These are phyloP conservation scores for Nyctibius bracteatus DNA, from an alignment of 2,113 vertebrate species.

Conservation along the genomic window DNA sequence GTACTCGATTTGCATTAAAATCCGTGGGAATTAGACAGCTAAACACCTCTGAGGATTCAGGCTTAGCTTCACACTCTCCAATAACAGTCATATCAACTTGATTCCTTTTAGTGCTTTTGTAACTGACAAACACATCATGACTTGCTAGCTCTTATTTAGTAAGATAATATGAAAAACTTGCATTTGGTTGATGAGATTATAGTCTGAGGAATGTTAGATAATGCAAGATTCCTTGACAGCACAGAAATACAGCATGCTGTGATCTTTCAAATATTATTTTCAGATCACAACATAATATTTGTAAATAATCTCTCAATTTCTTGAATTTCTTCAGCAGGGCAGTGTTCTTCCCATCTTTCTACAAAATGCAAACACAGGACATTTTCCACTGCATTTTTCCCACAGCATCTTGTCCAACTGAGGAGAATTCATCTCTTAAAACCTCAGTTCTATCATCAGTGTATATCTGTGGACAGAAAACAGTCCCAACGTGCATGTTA, in stretches of 20 bases:
- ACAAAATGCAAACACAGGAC: not conserved
- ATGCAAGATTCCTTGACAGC: not conserved
- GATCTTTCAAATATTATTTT: not conserved
- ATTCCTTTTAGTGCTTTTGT: not conserved
- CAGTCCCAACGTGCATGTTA: accelerated
- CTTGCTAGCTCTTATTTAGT: not conserved
- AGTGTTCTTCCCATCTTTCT: not conserved
- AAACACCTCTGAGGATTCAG: not conserved
- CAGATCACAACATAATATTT: not conserved
- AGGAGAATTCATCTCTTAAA: not conserved
- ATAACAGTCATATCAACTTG: not conserved
- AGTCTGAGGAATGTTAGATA: not conserved
- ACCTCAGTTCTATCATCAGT: not conserved
- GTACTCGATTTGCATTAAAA: not conserved
- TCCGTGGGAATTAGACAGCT: not conserved
- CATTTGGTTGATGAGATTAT: not conserved
- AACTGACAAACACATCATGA: not conserved
- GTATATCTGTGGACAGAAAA: not conserved
- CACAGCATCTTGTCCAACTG: not conserved
- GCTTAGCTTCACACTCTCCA: not conserved
- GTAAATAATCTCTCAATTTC: not conserved
- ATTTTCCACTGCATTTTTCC: not conserved
- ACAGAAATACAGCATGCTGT: not conserved
- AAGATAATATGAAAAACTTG: not conserved
- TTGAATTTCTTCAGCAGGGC: not conserved